A percentile compares a stretch with the other conserved stretches of the same genome.
Conservation (phyloP, 1,140 invertebrate genomes). For the Ceratina japonica region DNA sequence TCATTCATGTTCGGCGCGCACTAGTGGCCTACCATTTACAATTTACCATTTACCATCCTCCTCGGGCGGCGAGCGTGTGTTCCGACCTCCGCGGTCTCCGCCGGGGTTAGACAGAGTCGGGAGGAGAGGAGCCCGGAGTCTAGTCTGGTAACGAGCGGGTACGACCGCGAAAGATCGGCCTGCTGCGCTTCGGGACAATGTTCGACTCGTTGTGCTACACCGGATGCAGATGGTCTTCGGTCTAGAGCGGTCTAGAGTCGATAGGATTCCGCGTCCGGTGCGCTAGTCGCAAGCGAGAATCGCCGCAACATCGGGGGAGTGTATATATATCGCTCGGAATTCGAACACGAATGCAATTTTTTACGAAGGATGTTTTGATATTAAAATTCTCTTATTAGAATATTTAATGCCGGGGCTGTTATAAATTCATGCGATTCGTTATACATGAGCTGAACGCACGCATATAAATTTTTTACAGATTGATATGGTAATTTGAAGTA, state of each 20-base stretch:
- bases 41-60: slow-evolving; percentile 72
- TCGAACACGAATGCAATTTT: not conserved
- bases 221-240: slow-evolving; percentile 42
- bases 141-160: not conserved
- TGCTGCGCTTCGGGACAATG: slow-evolving; percentile 31
- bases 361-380: not conserved
- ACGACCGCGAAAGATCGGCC: slow-evolving; percentile 29
- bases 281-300: slow-evolving; percentile 5
- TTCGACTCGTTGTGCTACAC: slow-evolving; percentile 37
- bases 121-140: not conserved
- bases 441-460: too few relatives aligned
- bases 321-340: not conserved
- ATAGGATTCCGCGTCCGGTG: slow-evolving; percentile 24
- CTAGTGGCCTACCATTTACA: slow-evolving; percentile 74
- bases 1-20: slow-evolving; percentile 75
- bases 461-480: too few relatives aligned
- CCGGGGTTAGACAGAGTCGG: not conserved
- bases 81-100: slow-evolving; percentile 47
- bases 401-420: too few relatives aligned
- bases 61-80: slow-evolving; percentile 56
- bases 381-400: not conserved
- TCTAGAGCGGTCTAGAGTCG: not conserved
- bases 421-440: too few relatives aligned
- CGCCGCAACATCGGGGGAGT: not conserved
- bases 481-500: too few relatives aligned